Percentiles rank a stretch among this genome's conserved stretches.
phyloP scores from a whole-genome alignment of 2,797 vertebrate species.

The Lepidocolaptes lacrymiger region DNA sequence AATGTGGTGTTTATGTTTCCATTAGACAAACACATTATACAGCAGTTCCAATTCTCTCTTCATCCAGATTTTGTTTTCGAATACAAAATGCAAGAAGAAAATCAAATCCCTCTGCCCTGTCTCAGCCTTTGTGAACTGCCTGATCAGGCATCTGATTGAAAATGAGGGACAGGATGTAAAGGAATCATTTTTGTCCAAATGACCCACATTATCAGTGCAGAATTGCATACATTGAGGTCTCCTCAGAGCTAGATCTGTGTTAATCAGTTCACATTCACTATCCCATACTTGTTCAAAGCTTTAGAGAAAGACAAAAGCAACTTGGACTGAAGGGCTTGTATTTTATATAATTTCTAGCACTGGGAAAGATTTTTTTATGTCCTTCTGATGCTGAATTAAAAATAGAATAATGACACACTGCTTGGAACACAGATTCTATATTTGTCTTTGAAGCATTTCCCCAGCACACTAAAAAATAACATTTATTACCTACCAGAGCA shows the following conservation, averaged over 20 bases:
- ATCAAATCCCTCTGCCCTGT: not conserved
- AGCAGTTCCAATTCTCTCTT: not conserved
- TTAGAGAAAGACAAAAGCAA: not conserved
- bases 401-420: constrained; percentile 36
- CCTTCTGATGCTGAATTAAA: constrained; percentile 15
- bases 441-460: constrained; percentile 1
- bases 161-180: not conserved
- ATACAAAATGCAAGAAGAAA: not conserved
- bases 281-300: not conserved
- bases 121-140: not conserved
- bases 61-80: not conserved
- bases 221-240: not conserved
- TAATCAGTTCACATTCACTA: not conserved
- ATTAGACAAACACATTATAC: constrained; percentile 13
- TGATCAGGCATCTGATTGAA: not conserved
- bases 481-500: constrained; percentile 75
- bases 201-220: not conserved
- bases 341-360: constrained; percentile 3
- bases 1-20: constrained; percentile 31
- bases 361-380: not conserved
- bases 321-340: not conserved
- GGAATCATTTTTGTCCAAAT: not conserved
- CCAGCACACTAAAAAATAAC: not conserved
- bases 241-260: not conserved
- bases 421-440: constrained; percentile 38